Evolutionary conservation across 2,113 vertebrate species (phyloP).

Genomic region (Amia ocellicauda): DNA sequence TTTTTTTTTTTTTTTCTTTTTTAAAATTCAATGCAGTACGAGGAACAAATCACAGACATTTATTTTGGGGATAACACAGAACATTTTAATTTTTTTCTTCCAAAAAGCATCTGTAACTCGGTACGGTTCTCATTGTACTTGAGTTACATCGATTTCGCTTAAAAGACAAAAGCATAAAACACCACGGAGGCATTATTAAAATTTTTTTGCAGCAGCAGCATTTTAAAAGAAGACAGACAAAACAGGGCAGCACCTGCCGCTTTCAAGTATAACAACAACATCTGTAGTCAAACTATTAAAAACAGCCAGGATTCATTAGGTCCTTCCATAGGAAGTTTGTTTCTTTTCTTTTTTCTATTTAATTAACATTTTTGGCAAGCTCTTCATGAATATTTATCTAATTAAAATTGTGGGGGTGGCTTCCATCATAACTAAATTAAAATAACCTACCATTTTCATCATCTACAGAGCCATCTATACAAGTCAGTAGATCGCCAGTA

Average conservation of each 20-base stretch:
- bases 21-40: constrained; percentile 77
- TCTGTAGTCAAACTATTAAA: constrained; percentile 73
- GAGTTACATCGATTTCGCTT: constrained; percentile 45
- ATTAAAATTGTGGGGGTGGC: constrained; percentile 69
- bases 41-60: constrained; percentile 97
- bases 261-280: constrained; percentile 77
- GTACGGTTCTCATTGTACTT: constrained; percentile 50
- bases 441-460: constrained; percentile 84
- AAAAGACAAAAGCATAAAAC: constrained; percentile 58
- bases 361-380: constrained; percentile 66
- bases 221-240: constrained; percentile 75
- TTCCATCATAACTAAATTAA: constrained; percentile 76
- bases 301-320: constrained; percentile 82
- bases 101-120: constrained; percentile 74
- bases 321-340: constrained; percentile 98
- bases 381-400: constrained; percentile 56
- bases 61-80: constrained; percentile 91
- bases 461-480: constrained; percentile 90
- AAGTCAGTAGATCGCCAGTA: constrained; percentile 90
- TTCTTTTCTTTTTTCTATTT: constrained; percentile 59
- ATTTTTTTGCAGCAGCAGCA: constrained; percentile 87
- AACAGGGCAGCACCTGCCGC: constrained; percentile 74
- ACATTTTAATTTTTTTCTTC: constrained; percentile 67
- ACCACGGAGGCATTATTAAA: constrained; percentile 76
- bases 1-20: constrained; percentile 48